phyloP scores from a whole-genome alignment of 2,797 vertebrate genomes.

The Schizopygopsis malacanthus region DNA sequence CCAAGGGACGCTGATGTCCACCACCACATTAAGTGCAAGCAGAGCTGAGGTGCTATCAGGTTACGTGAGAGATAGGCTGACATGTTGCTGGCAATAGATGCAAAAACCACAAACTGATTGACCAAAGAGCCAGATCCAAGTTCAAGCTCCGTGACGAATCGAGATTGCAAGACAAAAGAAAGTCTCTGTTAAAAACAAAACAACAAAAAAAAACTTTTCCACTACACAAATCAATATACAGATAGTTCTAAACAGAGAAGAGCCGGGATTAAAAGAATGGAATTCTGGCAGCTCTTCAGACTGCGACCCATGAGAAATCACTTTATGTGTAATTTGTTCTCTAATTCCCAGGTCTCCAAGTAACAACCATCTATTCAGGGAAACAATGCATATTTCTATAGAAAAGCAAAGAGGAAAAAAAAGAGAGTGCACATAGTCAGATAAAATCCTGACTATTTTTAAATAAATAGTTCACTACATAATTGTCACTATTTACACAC shows the following conservation, averaged over 20 bases:
- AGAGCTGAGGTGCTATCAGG: slow-evolving; percentile 56
- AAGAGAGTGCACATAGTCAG: not conserved
- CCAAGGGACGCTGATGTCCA: slow-evolving; percentile 47
- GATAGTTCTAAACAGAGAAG: slow-evolving; percentile 40
- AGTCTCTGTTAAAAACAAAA: slow-evolving; percentile 24
- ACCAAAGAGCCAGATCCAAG: slow-evolving; percentile 51
- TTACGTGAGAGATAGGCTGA: slow-evolving; percentile 59
- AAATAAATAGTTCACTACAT: not conserved
- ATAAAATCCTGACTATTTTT: not conserved
- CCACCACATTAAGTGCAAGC: slow-evolving; percentile 51
- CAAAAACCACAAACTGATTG: slow-evolving; percentile 57
- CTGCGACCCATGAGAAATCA: slow-evolving; percentile 31
- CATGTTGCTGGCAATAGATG: slow-evolving; percentile 51
- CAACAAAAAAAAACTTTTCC: slow-evolving; percentile 30
- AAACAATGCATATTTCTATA: slow-evolving; percentile 30
- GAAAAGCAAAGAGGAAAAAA: not conserved
- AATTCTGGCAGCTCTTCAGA: slow-evolving; percentile 36
- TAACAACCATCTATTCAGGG: slow-evolving; percentile 26
- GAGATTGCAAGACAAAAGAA: slow-evolving; percentile 55
- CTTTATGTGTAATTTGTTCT: slow-evolving; percentile 45
- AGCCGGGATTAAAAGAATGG: slow-evolving; percentile 45
- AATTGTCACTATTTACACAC: not conserved
- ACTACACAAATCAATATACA: slow-evolving; percentile 52
- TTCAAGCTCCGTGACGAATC: slow-evolving; percentile 54
- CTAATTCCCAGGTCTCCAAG: slow-evolving; percentile 30